Base-by-base conservation (phyloP, 1,140 invertebrate species). In the Chironomus tepperi region DNA sequence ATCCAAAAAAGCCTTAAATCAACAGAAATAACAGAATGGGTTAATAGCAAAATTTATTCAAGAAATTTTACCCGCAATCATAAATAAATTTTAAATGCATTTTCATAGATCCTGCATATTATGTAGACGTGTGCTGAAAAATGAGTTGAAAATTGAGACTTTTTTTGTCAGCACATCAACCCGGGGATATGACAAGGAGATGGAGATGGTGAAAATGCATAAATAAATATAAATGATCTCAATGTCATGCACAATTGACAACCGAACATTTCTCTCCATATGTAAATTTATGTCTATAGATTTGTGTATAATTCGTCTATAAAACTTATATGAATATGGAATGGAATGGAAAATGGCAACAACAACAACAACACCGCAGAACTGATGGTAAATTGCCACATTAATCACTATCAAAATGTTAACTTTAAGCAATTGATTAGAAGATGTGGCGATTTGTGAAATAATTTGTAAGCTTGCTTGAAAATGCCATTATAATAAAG, bases 401-500 rank as follows among this genome's bases (percentile, higher is more conserved):
- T 57, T 57, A 57, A 57, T 57, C 47, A 57, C 47, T 57, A 57
- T 57, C 47, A 57, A 57, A 57, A 57, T 57, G 47, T 57, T 57
- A 57, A 57, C n/a, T 57, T 57, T n/a, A n/a, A 57, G n/a, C 47
- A n/a, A 57, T 57, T 57, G 47, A 57, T 57, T 57, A n/a, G 12
- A n/a, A n/a, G 12, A 34, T 34, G 47, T 57, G 47, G 47, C 47
- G 47, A 57, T 57, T 57, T 57, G 47, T 57, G 47, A 57, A 47
- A 15, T 47, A 47, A 47, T 47, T 47, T 47, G 43, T 47, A 15
- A 10, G 43, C 8, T 47, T 47, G 8, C n/a, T 57, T 15, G 47
- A 57, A 57, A 57, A 57, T 57, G 47, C n/a, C 47, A 57, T 57
- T n/a, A 57, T 57, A 57, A 57, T 57, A 57, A 57, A 57, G 47